A percentile compares a stretch with the other conserved stretches of the same genome.
Evolutionary conservation across 2,888 invertebrate genomes (phyloP).

Genomic region (Caenorhabditis sp.): DNA sequence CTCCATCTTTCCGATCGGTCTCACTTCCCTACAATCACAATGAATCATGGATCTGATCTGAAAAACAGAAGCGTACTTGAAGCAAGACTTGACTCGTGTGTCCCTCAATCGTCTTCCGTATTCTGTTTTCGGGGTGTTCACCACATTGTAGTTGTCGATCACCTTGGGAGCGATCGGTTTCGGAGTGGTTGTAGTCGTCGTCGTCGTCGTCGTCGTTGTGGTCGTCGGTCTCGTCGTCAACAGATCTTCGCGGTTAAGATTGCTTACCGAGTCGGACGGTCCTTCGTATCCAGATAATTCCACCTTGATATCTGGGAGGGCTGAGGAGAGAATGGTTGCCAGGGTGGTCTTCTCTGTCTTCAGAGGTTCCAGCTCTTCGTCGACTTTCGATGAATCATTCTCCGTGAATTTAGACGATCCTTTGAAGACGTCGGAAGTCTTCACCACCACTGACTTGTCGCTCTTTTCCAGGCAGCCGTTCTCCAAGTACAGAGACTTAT

Average conservation of each 20-base stretch:
- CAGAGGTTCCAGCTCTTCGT: slow-evolving; percentile 20
- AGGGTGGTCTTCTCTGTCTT: slow-evolving; percentile 35
- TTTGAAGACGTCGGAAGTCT: slow-evolving; percentile 53
- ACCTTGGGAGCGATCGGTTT: slow-evolving; percentile 51
- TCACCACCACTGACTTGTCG: slow-evolving; percentile 47
- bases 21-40: slow-evolving; percentile 62
- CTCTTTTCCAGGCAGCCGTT: slow-evolving; percentile 61
- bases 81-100: slow-evolving; percentile 59
- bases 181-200: slow-evolving; percentile 32
- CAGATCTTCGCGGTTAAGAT: slow-evolving; percentile 40
- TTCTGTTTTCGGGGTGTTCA: slow-evolving; percentile 48
- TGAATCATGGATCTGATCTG: neutral
- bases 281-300: slow-evolving; percentile 65
- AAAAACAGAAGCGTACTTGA: slow-evolving; percentile 42
- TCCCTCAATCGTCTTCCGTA: slow-evolving; percentile 63
- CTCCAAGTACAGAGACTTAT: slow-evolving; percentile 68
- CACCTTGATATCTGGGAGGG: slow-evolving; percentile 21
- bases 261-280: slow-evolving; percentile 57
- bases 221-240: slow-evolving; percentile 41
- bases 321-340: slow-evolving; percentile 14
- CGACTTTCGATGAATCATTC: slow-evolving; percentile 15
- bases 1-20: slow-evolving; percentile 58
- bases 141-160: slow-evolving; percentile 61
- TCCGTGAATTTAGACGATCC: slow-evolving; percentile 46
- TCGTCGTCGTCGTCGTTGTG: slow-evolving; percentile 42